phyloP scores from a whole-genome alignment of 2,797 vertebrate species.

The Danio kyathit region DNA sequence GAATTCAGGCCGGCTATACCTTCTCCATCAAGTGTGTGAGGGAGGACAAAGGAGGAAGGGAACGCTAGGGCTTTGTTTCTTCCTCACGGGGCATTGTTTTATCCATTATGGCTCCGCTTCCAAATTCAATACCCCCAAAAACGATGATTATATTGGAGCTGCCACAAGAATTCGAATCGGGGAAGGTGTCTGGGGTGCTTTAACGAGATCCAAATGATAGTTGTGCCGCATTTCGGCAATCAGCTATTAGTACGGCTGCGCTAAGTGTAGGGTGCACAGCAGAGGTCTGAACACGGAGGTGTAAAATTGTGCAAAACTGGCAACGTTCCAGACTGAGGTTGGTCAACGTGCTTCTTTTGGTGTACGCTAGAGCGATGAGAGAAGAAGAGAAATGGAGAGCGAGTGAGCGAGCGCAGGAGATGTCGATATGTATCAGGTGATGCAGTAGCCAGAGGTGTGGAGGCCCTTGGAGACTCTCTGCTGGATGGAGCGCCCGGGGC shows the following conservation, averaged over 20 bases:
- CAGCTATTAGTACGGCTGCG: not conserved
- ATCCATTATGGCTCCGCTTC: slow-evolving; percentile 46
- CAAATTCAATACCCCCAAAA: slow-evolving; percentile 51
- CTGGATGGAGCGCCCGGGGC: slow-evolving; percentile 58
- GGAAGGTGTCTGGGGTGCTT: slow-evolving; percentile 10
- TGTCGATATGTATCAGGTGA: slow-evolving; percentile 60
- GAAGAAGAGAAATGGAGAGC: not conserved
- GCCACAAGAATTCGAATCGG: slow-evolving; percentile 26
- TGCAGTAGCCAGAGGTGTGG: slow-evolving; percentile 54
- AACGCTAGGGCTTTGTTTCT: slow-evolving; percentile 55
- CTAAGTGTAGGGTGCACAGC: slow-evolving; percentile 10
- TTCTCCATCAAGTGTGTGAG: slow-evolving; percentile 51
- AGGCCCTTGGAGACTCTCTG: slow-evolving; percentile 53
- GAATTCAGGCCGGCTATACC: slow-evolving; percentile 59
- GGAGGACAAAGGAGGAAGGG: slow-evolving; percentile 57
- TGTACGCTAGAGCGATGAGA: slow-evolving; percentile 10
- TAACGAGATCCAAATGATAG: slow-evolving; percentile 38
- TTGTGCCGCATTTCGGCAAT: slow-evolving; percentile 2
- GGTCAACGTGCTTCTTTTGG: slow-evolving; percentile 10
- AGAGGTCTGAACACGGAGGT: slow-evolving; percentile 33
- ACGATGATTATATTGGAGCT: slow-evolving; percentile 21
- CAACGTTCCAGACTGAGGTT: slow-evolving; percentile 6
- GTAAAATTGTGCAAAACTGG: slow-evolving; percentile 24
- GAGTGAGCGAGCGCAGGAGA: slow-evolving; percentile 11
- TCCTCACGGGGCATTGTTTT: slow-evolving; percentile 53